These are phyloP conservation scores for Mionectes olivaceus DNA, from an alignment of 2,797 vertebrate species.

Conservation along the genomic window DNA sequence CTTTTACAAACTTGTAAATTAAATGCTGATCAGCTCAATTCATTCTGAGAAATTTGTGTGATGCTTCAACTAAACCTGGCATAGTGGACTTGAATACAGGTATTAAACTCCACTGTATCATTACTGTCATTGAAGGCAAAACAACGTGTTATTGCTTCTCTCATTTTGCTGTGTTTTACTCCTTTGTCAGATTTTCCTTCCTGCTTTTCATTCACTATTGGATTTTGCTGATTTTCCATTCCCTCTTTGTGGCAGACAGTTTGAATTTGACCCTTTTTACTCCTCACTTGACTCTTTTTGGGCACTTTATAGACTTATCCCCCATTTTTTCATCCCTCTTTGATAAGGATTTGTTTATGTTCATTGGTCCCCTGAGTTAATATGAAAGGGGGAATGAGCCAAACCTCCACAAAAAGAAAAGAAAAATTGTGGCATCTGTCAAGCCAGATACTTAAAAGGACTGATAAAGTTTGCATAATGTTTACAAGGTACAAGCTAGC, in stretches of 20 bases:
- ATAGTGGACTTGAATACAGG: not conserved
- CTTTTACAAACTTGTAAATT: not conserved
- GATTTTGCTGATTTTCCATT: not conserved
- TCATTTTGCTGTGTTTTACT: not conserved
- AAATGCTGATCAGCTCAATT: rapidly evolving
- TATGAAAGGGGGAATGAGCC: slow-evolving; percentile 8
- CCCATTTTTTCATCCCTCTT: slow-evolving; percentile 26
- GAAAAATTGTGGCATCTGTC: not conserved
- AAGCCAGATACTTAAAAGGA: not conserved
- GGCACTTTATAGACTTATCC: not conserved
- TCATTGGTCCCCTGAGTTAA: not conserved
- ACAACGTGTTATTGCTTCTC: not conserved
- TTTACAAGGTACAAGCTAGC: slow-evolving; percentile 38
- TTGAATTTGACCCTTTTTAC: not conserved
- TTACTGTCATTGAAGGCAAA: not conserved
- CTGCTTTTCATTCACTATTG: not conserved
- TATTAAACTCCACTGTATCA: not conserved
- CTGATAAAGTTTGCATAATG: not conserved
- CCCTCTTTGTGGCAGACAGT: not conserved
- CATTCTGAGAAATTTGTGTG: not conserved
- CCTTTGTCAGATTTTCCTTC: not conserved
- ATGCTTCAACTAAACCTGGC: not conserved
- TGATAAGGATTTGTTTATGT: not conserved
- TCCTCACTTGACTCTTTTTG: not conserved
- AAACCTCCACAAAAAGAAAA: not conserved